Evolutionary conservation across 2,888 invertebrate genomes (phyloP).

Genomic region (Acanthopleura granulata): DNA sequence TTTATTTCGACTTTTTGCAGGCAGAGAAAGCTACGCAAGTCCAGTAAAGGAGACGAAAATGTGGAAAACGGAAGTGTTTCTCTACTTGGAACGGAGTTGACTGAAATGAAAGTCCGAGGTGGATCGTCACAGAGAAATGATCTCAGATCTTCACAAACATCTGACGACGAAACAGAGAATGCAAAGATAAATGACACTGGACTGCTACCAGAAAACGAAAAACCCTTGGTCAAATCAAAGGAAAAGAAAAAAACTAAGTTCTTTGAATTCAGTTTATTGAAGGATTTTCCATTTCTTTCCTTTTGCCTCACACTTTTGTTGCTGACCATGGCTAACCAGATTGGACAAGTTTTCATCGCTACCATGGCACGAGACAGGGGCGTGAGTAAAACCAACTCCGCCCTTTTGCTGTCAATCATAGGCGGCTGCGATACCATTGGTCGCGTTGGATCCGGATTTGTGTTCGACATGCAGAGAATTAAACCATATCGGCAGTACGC

Average conservation of each 20-base stretch:
- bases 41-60: neutral
- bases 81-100: neutral
- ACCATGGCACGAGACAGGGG: slow-evolving; percentile 43
- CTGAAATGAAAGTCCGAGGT: neutral
- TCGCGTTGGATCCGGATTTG: slow-evolving; percentile 74
- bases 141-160: too few relatives aligned
- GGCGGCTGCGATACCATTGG: slow-evolving; percentile 93
- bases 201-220: too few relatives aligned
- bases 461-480: slow-evolving; percentile 46
- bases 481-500: slow-evolving; percentile 37
- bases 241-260: neutral
- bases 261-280: slow-evolving; percentile 40
- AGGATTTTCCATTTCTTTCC: slow-evolving; percentile 39
- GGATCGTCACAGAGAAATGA: too few relatives aligned
- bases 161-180: too few relatives aligned
- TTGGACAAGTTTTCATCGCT: slow-evolving; percentile 48
- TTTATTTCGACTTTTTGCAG: too few relatives aligned
- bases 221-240: neutral
- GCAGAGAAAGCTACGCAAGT: too few relatives aligned
- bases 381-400: slow-evolving; percentile 69
- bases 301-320: slow-evolving; percentile 41
- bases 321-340: slow-evolving; percentile 44
- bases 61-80: neutral
- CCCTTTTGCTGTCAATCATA: slow-evolving; percentile 84
- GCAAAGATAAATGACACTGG: too few relatives aligned